Percentiles rank a stretch among this genome's conserved stretches.
phyloP scores from a whole-genome alignment of 1,140 invertebrate genomes.

The Drosophila arawakana region DNA sequence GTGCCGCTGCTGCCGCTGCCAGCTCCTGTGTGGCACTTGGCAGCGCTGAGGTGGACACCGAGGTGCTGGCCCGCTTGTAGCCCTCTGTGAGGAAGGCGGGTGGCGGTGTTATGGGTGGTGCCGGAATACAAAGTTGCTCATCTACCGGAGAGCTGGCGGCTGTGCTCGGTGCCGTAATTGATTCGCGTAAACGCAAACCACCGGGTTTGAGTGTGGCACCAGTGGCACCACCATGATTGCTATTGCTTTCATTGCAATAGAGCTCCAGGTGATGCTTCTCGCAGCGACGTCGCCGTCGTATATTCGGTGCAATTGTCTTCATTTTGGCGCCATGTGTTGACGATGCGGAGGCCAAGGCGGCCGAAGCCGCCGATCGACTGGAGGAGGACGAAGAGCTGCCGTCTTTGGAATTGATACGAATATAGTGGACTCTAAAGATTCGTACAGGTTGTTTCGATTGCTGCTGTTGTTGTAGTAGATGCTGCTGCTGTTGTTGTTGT shows the following conservation, averaged over 20 bases:
- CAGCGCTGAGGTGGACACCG: slow-evolving; percentile 68
- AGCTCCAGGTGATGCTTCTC: slow-evolving; percentile 87
- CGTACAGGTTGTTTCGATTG: slow-evolving; percentile 63
- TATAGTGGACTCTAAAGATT: slow-evolving; percentile 78
- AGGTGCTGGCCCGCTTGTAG: slow-evolving; percentile 85
- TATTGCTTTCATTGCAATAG: slow-evolving; percentile 84
- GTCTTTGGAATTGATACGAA: slow-evolving; percentile 79
- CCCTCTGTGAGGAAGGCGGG: slow-evolving; percentile 88
- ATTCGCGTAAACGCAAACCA: slow-evolving; percentile 59
- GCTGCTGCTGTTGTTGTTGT: slow-evolving; percentile 43
- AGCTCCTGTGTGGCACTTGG: slow-evolving; percentile 59
- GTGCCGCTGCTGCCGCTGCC: slow-evolving; percentile 11
- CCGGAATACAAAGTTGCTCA: slow-evolving; percentile 86
- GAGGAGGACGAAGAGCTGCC: slow-evolving; percentile 53
- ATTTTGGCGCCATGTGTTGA: slow-evolving; percentile 83
- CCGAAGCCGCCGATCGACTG: slow-evolving; percentile 41
- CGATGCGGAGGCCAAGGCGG: slow-evolving; percentile 11
- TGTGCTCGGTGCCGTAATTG: slow-evolving; percentile 74
- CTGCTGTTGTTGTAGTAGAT: slow-evolving; percentile 39
- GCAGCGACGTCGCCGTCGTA: slow-evolving; percentile 86
- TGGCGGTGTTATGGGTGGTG: slow-evolving; percentile 88
- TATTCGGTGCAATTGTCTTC: slow-evolving; percentile 88
- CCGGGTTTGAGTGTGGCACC: slow-evolving; percentile 54
- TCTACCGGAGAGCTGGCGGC: slow-evolving; percentile 84
- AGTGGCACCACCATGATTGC: slow-evolving; percentile 6